Base-by-base conservation (phyloP, 2,797 vertebrate genomes). In the Cossypha dichroa region DNA sequence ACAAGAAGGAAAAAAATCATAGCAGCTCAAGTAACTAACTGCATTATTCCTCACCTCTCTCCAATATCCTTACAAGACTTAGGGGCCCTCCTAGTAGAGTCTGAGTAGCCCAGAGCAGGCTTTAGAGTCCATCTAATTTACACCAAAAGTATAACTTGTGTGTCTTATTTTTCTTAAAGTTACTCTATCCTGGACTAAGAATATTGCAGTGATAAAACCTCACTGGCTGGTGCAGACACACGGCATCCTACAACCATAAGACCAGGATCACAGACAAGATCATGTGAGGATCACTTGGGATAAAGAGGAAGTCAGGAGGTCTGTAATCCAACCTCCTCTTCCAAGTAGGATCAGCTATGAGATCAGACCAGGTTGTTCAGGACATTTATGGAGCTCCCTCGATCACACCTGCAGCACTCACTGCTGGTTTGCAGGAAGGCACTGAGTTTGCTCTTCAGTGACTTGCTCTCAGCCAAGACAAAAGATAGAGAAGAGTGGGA, bases 391-490 rank as follows among this genome's bases (percentile, higher is more conserved):
- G 40, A 63, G 40, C 17, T 49, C 25, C 17, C 23, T 54, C 3
- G 0, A 43, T 34, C 36, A 46, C 3, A 48, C 6, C 26, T 0
- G 0, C 1, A 1, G 66, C 23, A 86, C 23, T 8, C 34, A 26
- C 41, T 25, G 19, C 38, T 29, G 26, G 21, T 46, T 26, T 25
- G 19, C 31, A 69, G 52, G 40, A 72, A 78, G 25, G 33, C 23
- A 31, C 16, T 40, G 29, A 68, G 23, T 80, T 83, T 89, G 54
- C 40, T 66, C 23, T 59, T 74, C 72, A 72, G 34, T 58, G 46
- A 80, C 76, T 74, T 56, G 12, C 13, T 80, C 36, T 51, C 33
- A 73, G 28, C 4, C 33, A 69, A 55, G 13, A 16, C 36, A 74
- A 88, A 73, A 54, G 13, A 29, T 2, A 73, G 41, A 22, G 46